Evolutionary conservation across 1,140 invertebrate genomes (phyloP), one percentile per base, ranked within the genome.

Genomic region (Drosophila micromelanica): DNA sequence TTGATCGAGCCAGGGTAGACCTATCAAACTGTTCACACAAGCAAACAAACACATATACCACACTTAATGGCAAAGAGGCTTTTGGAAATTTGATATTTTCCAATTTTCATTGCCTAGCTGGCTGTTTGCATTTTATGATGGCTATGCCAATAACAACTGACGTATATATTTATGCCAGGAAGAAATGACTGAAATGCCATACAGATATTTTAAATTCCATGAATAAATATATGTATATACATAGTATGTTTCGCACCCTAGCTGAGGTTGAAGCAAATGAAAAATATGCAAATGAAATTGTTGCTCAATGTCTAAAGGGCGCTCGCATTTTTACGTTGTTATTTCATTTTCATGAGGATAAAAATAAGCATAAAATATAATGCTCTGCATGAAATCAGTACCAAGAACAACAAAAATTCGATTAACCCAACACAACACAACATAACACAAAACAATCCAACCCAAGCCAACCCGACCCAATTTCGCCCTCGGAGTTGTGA

Each of bases 261-360:
- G n/a, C 46, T 59, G 56, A 64, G 67, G 48, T 52, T 54, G 32
- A 57, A 69, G 61, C 72, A 87, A 86, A 86, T 87, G 84, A 82
- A 79, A 87, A 87, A 87, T 87, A 87, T 87, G 82, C 82, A 87
- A 87, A 87, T 87, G 84, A 87, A 87, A 89, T 87, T 87, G 84
- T 89, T 87, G 76, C 79, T 89, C 82, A 87, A 87, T 73, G 79
- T 73, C 75, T 73, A 69, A 76, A 37, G 67, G 49, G 72, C 77
- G 45, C 35, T 63, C 60, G 46, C 70, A 68, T 62, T 65, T 60
- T 40, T 46, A 54, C 68, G 74, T 69, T 86, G 78, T 82, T 87
- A 87, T 87, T 87, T 80, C 82, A 78, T 87, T 87, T 82, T 67
- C 63, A 82, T 78, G 78, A 61, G 76, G 63, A 86, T 86, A 78